Conservation (phyloP, 2,888 invertebrate species). For the Pyrocoelia pectoralis region DNA sequence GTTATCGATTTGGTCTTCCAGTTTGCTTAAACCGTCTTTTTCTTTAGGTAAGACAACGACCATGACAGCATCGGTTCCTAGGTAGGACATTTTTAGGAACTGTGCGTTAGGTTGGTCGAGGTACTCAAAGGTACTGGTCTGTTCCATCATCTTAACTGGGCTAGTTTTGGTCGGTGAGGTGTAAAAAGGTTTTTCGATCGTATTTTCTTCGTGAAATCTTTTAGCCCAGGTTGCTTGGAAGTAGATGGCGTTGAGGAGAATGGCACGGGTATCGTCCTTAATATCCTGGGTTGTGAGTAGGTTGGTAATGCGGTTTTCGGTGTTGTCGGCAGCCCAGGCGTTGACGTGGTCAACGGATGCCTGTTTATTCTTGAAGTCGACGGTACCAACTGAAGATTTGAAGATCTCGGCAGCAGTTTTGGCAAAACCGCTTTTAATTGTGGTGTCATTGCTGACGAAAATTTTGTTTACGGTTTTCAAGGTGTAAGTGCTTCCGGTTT, state of each 20-base stretch:
- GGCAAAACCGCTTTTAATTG: neutral
- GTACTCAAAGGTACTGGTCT: neutral
- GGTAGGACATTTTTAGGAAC: neutral
- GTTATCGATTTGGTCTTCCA: neutral
- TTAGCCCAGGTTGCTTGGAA: conserved; percentile 9
- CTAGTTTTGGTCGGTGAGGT: neutral
- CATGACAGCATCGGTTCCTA: neutral
- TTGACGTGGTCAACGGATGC: neutral
- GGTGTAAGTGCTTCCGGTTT: neutral
- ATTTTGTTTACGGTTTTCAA: conserved; percentile 2
- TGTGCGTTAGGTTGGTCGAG: neutral
- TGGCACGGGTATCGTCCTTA: neutral
- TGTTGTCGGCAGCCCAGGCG: neutral
- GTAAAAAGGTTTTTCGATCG: neutral
- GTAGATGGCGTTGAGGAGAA: conserved; percentile 1
- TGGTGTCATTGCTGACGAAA: neutral
- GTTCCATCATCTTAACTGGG: neutral
- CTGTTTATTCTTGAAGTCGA: neutral
- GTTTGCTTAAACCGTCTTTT: neutral
- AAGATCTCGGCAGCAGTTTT: neutral
- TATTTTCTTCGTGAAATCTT: neutral
- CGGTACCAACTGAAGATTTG: neutral
- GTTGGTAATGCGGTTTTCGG: neutral
- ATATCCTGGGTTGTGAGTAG: neutral
- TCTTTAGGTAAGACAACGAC: neutral